A percentile compares a stretch with the other conserved stretches of the same genome.
Conservation (phyloP, 2,797 vertebrate genomes). For the Gadopsis bispinosus region DNA sequence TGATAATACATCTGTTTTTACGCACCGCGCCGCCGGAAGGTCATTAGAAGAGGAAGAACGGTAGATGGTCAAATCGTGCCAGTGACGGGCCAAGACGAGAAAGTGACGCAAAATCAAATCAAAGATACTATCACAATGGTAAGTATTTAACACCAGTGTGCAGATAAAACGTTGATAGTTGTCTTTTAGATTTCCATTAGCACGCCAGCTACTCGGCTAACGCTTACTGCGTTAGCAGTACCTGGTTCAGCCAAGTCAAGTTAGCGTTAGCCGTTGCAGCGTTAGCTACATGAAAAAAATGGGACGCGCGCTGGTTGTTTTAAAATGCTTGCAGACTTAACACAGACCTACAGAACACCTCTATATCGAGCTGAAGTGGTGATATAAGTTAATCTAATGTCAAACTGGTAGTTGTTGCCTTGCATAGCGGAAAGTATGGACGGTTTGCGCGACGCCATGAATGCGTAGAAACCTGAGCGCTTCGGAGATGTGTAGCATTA, state of each 20-base stretch:
- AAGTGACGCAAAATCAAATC: neutral
- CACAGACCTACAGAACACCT: rapidly evolving
- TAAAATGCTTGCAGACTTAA: neutral
- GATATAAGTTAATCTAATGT: neutral
- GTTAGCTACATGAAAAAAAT: neutral
- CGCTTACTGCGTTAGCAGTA: neutral
- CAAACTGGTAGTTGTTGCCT: neutral
- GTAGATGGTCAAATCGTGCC: slow-evolving; percentile 30
- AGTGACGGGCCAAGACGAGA: neutral
- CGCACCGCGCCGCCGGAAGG: neutral
- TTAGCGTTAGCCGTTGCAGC: slow-evolving; percentile 42
- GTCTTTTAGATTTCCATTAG: rapidly evolving
- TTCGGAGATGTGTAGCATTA: neutral
- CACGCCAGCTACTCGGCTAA: neutral
- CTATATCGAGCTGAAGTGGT: neutral
- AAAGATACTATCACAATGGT: slow-evolving; percentile 58
- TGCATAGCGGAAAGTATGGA: neutral
- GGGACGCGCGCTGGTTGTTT: neutral
- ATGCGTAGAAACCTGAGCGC: neutral
- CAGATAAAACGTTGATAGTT: rapidly evolving
- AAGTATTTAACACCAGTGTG: neutral
- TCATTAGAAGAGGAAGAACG: neutral
- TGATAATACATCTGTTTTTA: neutral
- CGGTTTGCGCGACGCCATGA: neutral
- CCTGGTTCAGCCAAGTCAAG: neutral